Base-by-base conservation (phyloP, 2,797 vertebrate genomes). In the Acanthurus tractus region DNA sequence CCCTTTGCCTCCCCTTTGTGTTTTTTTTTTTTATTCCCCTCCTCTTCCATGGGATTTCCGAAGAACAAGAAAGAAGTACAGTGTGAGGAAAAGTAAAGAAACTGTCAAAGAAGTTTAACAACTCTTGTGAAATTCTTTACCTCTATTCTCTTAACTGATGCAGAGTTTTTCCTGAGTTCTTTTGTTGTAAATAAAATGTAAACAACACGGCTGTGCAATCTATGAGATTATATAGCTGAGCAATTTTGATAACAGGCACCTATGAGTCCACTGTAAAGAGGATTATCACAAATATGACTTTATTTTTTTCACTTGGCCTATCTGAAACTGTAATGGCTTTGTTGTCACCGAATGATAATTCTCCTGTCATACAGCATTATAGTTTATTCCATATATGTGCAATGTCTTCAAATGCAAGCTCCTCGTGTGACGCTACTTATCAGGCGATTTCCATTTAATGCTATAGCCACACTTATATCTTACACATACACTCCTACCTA, bases 61-160 rank as follows among this genome's bases (percentile, higher is more conserved):
- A 92, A 91, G 85, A 91, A 91, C 89, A 92, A 88, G 78, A 87
- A 87, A 88, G 70, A 87, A 81, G 83, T 86, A 89, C 85, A 76
- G 80, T 74, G 82, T 67, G 74, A 86, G 68, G 79, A 88, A 92
- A 93, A 93, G 90, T 94, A 92, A 90, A 92, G 91, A 91, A 94
- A 92, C 93, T 92, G 94, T 95, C 94, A 95, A 93, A 93, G 81
- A 90, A 95, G 91, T 94, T 84, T 72, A 87, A 87, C 76, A 93
- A 92, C 81, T 91, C 82, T 34, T 36, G 69, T 88, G 74, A 89
- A 93, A 90, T 89, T 82, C 78, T 69, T 69, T 78, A 70, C 50
- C 72, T 85, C 74, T 74, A 71, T 87, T 86, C 86, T 86, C 67
- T 45, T 81, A 87, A 88, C 83, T 79, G 76, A 25, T 36, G 36